Evolutionary conservation across 2,113 vertebrate species (phyloP).

Genomic region (Clinocottus analis): DNA sequence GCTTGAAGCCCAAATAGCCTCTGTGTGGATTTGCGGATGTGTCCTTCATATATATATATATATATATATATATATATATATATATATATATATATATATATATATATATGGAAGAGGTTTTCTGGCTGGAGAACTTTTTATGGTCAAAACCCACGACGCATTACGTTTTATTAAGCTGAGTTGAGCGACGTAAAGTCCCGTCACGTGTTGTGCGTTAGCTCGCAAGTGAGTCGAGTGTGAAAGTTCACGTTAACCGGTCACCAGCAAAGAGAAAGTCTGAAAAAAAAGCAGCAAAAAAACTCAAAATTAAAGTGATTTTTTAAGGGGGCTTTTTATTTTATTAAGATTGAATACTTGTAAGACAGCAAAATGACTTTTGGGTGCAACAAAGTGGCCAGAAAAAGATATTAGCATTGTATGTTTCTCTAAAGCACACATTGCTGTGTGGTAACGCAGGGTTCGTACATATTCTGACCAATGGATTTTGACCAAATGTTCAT

Average conservation of each 20-base stretch:
- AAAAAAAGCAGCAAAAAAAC: too few species aligned
- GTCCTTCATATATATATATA: neutral
- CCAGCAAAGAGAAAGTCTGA: neutral
- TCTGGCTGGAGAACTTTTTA: neutral
- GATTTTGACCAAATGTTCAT: too few species aligned
- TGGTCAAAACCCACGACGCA: neutral
- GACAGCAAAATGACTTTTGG: too few species aligned
- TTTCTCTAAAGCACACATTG: too few species aligned
- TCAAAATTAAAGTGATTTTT: neutral
- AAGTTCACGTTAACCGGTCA: neutral
- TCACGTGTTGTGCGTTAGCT: neutral
- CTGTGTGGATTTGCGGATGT: slow-evolving; percentile 15
- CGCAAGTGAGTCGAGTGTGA: neutral
- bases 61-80: too few species aligned
- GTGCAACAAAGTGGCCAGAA: too few species aligned
- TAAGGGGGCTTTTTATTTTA: too few species aligned
- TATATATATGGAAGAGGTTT: too few species aligned
- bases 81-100: too few species aligned
- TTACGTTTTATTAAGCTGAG: neutral
- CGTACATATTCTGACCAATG: too few species aligned
- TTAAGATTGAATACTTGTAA: neutral
- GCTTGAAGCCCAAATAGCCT: slow-evolving; percentile 45
- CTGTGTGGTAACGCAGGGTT: too few species aligned
- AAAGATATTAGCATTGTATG: too few species aligned
- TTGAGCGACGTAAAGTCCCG: neutral